These are phyloP conservation scores for Tetrax tetrax DNA, from an alignment of 2,113 vertebrate genomes.

Conservation along the genomic window DNA sequence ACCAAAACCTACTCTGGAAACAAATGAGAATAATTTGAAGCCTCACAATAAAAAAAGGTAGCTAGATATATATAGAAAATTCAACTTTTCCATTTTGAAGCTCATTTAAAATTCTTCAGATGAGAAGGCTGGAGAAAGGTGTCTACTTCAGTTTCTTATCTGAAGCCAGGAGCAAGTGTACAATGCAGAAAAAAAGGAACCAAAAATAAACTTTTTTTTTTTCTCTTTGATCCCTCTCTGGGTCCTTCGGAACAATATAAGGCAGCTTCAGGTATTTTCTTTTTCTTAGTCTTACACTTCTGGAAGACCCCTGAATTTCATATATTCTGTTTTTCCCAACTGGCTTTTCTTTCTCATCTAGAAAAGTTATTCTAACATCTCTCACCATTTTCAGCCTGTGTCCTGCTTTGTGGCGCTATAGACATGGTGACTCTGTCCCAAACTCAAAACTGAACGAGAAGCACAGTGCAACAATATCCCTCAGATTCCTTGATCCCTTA, in stretches of 20 bases:
- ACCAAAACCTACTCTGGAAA: not conserved
- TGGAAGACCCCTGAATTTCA: slow-evolving; percentile 21
- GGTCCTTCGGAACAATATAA: slow-evolving; percentile 7
- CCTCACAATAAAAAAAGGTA: not conserved
- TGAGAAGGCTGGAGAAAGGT: slow-evolving; percentile 2
- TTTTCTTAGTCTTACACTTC: slow-evolving; percentile 1
- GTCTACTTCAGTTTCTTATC: slow-evolving; percentile 6
- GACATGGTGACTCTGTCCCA: not conserved
- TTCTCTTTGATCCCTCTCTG: slow-evolving; percentile 28
- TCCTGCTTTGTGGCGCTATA: not conserved
- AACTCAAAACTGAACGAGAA: not conserved
- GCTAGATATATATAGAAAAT: not conserved
- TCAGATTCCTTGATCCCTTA: not conserved
- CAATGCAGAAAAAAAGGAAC: slow-evolving; percentile 5
- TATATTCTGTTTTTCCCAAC: not conserved
- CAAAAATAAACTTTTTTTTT: not conserved
- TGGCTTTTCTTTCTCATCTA: not conserved
- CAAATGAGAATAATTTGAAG: slow-evolving; percentile 13
- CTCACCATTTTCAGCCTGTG: not conserved
- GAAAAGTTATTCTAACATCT: not conserved
- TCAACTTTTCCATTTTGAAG: not conserved
- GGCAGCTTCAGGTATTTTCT: slow-evolving; percentile 8
- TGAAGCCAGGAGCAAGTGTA: slow-evolving; percentile 22
- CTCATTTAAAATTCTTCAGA: not conserved
- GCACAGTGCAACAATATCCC: not conserved